Conservation (phyloP, 2,113 vertebrate species). For the Litocranius walleri region DNA sequence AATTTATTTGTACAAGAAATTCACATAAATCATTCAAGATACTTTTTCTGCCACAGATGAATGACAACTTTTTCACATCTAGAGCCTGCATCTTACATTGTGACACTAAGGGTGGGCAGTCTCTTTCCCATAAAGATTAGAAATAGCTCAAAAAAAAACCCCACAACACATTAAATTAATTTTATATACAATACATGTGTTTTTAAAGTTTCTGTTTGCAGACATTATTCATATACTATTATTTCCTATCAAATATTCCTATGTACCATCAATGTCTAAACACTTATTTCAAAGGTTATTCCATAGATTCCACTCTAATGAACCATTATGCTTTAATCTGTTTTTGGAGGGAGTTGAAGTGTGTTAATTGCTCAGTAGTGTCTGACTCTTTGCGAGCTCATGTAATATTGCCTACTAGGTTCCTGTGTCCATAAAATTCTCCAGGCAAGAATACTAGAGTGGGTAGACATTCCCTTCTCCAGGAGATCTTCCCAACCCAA, state of each 20-base stretch:
- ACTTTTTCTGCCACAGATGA: neutral
- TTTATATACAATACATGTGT: neutral
- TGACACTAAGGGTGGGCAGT: neutral
- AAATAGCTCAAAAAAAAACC: neutral
- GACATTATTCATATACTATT: neutral
- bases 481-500: neutral
- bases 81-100: neutral
- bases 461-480: neutral
- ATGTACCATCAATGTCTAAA: neutral
- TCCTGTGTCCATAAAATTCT: neutral
- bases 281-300: neutral
- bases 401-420: neutral
- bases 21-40: neutral
- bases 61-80: neutral
- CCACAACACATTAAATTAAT: neutral
- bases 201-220: neutral
- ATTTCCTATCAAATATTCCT: neutral
- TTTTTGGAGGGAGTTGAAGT: neutral
- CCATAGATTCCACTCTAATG: neutral
- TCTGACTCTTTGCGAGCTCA: neutral
- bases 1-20: neutral
- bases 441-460: neutral
- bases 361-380: neutral
- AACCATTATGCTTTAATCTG: neutral
- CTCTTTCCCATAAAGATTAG: neutral